Evolutionary conservation across 1,140 invertebrate species (phyloP), one percentile per base, ranked within the genome.

Genomic region (Zaprionus capensis): DNA sequence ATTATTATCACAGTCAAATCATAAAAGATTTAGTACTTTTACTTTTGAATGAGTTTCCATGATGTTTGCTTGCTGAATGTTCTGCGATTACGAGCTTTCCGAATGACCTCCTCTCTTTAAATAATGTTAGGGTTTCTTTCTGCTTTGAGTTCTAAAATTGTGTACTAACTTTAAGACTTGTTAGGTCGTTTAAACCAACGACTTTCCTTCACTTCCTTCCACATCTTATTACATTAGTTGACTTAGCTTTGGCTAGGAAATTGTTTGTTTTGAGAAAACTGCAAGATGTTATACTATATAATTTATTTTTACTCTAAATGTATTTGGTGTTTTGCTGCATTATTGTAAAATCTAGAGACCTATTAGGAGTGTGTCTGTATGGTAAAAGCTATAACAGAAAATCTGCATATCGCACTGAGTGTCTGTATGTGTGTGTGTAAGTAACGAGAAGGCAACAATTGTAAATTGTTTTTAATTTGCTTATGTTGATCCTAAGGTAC

Each of bases 1-100:
- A 81, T 90, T 88, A 85, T 91, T 91, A 91, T 91, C 90, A 91
- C 90, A 91, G 90, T 91, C 90, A 91, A 91, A 91, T 91, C 90
- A 91, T 91, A 91, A 91, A 91, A 91, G 90, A 91, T 91, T 91
- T 91, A 84, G 84, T 91, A 91, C 83, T 88, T 91, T 91, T 91
- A 86, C 79, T 90, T 91, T 91, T 88, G 84, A 91, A 91, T 91
- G 88, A 88, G 88, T 91, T 91, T 88, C 80, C 76, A 91, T 91
- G 84, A 88, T 88, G 80, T 78, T 81, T 75, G 68, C 75, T 71
- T 86, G 68, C 76, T 79, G 78, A 81, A 86, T 86, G 77, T 80
- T 86, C 70, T 69, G 83, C 76, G 80, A 74, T 67, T 76, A 44
- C 62, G 73, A 76, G 46, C 49, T 56, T 64, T 73, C 56, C 66